These are phyloP conservation scores for Erythrolamprus reginae DNA, from an alignment of 2,113 vertebrate genomes.

Conservation along the genomic window DNA sequence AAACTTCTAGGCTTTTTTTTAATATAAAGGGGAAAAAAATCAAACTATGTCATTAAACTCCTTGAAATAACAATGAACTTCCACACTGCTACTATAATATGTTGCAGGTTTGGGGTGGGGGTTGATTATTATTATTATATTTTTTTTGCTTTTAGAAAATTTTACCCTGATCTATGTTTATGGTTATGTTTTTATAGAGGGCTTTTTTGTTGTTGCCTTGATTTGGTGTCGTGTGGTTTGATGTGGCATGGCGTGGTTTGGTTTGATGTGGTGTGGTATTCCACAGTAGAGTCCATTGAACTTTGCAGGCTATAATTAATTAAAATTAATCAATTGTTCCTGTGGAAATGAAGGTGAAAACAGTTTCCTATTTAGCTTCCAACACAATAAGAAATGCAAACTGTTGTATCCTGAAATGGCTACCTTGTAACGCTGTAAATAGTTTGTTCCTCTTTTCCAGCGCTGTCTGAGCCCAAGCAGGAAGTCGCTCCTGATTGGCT, in stretches of 20 bases:
- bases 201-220: background rate
- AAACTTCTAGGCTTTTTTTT: background rate
- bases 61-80: background rate
- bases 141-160: background rate
- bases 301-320: background rate
- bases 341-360: background rate
- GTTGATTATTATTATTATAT: background rate
- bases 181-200: background rate
- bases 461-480: too few species aligned
- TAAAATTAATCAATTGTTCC: background rate
- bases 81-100: background rate
- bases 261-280: background rate
- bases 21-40: background rate
- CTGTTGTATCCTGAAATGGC: too few species aligned
- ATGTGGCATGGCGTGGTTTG: background rate
- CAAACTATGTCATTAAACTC: background rate
- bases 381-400: background rate
- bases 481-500: too few species aligned
- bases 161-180: background rate
- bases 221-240: too few species aligned
- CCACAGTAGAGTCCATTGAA: background rate
- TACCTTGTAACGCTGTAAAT: too few species aligned
- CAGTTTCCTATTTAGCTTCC: background rate
- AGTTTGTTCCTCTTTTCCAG: too few species aligned
- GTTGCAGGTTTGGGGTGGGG: background rate